These are phyloP conservation scores for Uropsilus gracilis DNA, from an alignment of 2,113 vertebrate species.

Conservation along the genomic window DNA sequence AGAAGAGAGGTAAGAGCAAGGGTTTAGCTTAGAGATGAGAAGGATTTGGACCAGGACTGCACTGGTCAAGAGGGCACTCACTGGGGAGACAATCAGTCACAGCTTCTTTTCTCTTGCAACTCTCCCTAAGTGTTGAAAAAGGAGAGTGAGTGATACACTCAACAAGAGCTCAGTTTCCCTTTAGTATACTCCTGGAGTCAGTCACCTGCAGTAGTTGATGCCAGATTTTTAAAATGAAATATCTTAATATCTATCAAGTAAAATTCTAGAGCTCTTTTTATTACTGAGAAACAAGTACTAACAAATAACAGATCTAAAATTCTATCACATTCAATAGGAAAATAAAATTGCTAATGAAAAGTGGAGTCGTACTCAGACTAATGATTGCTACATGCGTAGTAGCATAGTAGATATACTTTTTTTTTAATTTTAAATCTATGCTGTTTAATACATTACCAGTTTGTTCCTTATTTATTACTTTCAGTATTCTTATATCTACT, in stretches of 20 bases:
- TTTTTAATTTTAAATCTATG: slow-evolving; percentile 46
- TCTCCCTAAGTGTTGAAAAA: not conserved
- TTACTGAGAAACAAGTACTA: not conserved
- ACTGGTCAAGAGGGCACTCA: not conserved
- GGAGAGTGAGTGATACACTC: not conserved
- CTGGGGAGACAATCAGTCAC: not conserved
- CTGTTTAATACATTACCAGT: not conserved
- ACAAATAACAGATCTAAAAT: slow-evolving; percentile 47
- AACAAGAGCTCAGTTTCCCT: not conserved
- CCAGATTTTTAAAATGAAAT: slow-evolving; percentile 26
- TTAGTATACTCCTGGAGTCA: not conserved
- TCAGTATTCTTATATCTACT: slow-evolving; percentile 54
- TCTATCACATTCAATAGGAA: not conserved
- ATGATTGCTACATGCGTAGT: not conserved
- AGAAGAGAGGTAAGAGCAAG: not conserved
- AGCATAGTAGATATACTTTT: slow-evolving; percentile 15
- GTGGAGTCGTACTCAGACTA: not conserved
- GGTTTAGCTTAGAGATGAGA: not conserved
- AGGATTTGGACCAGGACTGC: not conserved
- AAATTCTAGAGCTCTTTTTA: not conserved
- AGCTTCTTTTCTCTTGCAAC: not conserved
- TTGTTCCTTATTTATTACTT: not conserved
- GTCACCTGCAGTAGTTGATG: not conserved
- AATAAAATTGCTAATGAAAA: slow-evolving; percentile 56
- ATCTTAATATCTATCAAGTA: not conserved